Percentiles rank a stretch among this genome's conserved stretches.
These are phyloP conservation scores for Rhynchopsitta pachyrhyncha DNA, from an alignment of 2,113 vertebrate species.

Conservation along the genomic window DNA sequence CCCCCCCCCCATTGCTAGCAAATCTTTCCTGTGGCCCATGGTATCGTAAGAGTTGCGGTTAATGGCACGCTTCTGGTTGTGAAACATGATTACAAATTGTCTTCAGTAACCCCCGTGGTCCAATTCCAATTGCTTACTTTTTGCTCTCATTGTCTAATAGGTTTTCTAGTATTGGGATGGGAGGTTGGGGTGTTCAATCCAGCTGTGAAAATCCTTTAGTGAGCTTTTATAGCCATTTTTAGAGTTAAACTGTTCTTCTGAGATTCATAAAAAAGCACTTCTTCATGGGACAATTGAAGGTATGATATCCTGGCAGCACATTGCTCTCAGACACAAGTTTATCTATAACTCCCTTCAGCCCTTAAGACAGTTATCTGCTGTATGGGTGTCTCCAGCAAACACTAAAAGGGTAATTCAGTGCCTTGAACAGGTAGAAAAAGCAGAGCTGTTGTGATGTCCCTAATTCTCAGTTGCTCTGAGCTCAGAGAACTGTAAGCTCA, in stretches of 20 bases:
- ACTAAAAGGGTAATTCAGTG: not conserved
- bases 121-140: not conserved
- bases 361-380: not conserved
- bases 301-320: not conserved
- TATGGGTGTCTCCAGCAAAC: not conserved
- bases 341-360: not conserved
- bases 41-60: not conserved
- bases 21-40: not conserved
- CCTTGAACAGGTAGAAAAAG: not conserved
- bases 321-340: not conserved
- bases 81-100: not conserved
- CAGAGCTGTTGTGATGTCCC: not conserved
- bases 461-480: not conserved
- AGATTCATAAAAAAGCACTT: not conserved
- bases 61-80: not conserved
- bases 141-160: not conserved
- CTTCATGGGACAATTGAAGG: not conserved
- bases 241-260: not conserved
- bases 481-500: not conserved
- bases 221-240: not conserved
- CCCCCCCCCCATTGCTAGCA: not conserved
- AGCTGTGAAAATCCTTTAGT: not conserved
- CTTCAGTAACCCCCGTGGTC: not conserved
- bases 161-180: not conserved
- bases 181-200: not conserved